Evolutionary conservation across 2,113 vertebrate genomes (phyloP), one percentile per base, ranked within the genome.

Genomic region (Pyrgilauda ruficollis): DNA sequence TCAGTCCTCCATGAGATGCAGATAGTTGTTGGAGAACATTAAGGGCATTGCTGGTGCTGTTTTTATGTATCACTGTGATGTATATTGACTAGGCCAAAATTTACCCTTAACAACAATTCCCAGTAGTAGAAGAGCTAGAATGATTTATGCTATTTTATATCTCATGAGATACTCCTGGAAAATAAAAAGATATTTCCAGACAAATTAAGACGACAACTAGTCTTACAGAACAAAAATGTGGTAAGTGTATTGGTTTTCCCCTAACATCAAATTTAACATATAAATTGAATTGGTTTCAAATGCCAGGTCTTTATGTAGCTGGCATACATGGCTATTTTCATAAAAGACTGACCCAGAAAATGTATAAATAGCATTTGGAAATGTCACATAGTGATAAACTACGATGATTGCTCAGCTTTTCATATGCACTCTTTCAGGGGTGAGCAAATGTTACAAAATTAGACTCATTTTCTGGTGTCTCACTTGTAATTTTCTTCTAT

Each of bases 241-340:
- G 31, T 84, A 52, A 86, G 82, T 81, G 67, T 91, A 81, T 89
- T 59, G 61, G 20, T 93, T 80, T 84, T 89, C 39, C 68, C 43
- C 53, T 87, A 79, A 84, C 85, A 89, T 92, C 39, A 68, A 62
- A 84, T 96, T 95, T 94, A 96, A 88, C 72, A 90, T 91, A 79
- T 80, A 85, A 94, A 94, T 87, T 96, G 89, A 93, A 95, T 94
- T 85, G 66, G 39, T 93, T 97, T 89, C 79, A 95, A 97, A 93
- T 96, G 66, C 53, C 63, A 91, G 89, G 91, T 88, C 41, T 59
- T 93, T 97, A 92, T 61, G 93, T 79, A 94, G 70, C 53, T 91
- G 74, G 46, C 8, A 7, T 64, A 56, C 63, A 76, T 13, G 17
- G 37, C 26, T 67, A 87, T 93, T 97, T 91, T 93, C 74, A 93